Percentiles rank a stretch among this genome's conserved stretches.
Evolutionary conservation across 2,797 vertebrate genomes (phyloP).

Genomic region (Tenualosa thibaudeaui): DNA sequence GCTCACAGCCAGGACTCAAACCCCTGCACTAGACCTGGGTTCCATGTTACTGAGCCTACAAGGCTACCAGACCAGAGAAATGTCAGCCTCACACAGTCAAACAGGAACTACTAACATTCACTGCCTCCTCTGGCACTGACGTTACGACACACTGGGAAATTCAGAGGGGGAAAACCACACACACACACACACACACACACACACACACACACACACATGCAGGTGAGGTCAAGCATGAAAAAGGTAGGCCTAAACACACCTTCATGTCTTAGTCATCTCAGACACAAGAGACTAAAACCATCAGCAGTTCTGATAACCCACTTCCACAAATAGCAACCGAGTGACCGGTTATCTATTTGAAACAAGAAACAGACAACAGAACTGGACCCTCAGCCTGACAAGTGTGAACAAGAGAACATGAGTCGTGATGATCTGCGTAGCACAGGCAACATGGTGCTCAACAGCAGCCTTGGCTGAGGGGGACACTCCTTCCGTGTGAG

Average conservation of each 20-base stretch:
- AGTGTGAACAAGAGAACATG: constrained; percentile 2
- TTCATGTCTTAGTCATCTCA: neutral
- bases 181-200: no score
- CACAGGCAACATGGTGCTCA: no score
- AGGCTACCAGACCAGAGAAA: neutral
- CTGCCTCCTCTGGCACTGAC: neutral
- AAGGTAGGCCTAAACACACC: neutral
- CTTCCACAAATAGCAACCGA: neutral
- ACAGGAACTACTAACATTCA: neutral
- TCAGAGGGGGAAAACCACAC: no score
- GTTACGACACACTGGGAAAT: neutral
- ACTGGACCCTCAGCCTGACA: neutral
- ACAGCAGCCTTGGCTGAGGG: no score
- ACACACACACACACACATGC: no score
- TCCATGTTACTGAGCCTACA: neutral
- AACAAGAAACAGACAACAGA: neutral
- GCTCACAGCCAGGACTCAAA: neutral
- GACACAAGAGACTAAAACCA: neutral
- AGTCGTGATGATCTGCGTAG: neutral
- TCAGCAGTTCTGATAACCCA: neutral
- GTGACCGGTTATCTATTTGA: neutral
- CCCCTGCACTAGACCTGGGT: neutral
- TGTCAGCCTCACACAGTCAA: neutral
- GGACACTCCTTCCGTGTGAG: neutral
- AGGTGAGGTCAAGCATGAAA: neutral